Conservation (phyloP, 2,888 invertebrate species). For the Drosophila melanocephala region DNA sequence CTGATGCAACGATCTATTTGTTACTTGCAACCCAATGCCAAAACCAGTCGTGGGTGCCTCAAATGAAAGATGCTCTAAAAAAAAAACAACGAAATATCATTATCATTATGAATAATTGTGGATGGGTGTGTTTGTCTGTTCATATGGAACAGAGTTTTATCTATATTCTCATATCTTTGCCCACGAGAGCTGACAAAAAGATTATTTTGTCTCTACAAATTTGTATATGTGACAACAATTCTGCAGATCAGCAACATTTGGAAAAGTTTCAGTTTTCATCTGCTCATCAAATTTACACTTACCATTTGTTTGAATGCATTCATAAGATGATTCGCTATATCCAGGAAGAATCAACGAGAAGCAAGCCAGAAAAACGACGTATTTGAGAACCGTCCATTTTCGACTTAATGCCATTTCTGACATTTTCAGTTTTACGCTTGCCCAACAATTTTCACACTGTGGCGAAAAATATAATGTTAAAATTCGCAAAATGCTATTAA, state of each 20-base stretch:
- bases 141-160: background rate
- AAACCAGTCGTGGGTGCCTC: constrained; percentile 11
- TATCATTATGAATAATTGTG: background rate
- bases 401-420: constrained; percentile 20
- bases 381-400: background rate
- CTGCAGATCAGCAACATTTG: constrained; percentile 2
- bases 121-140: background rate
- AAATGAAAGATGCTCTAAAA: constrained; percentile 25
- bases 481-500: background rate
- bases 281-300: constrained; percentile 9
- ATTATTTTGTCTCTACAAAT: background rate
- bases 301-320: constrained; percentile 35
- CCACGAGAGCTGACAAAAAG: background rate
- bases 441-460: constrained; percentile 12
- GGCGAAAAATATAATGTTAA: background rate
- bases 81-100: background rate
- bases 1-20: constrained; percentile 87
- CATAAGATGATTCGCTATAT: constrained; percentile 1
- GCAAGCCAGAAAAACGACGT: constrained; percentile 5
- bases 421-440: background rate
- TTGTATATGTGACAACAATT: background rate
- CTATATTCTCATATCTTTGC: background rate
- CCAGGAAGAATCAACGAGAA: constrained; percentile 9
- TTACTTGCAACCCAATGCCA: constrained; percentile 86
- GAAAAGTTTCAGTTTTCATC: background rate